These are phyloP conservation scores for Cephalopachus bancanus DNA, from an alignment of 2,797 vertebrate genomes.

Conservation along the genomic window DNA sequence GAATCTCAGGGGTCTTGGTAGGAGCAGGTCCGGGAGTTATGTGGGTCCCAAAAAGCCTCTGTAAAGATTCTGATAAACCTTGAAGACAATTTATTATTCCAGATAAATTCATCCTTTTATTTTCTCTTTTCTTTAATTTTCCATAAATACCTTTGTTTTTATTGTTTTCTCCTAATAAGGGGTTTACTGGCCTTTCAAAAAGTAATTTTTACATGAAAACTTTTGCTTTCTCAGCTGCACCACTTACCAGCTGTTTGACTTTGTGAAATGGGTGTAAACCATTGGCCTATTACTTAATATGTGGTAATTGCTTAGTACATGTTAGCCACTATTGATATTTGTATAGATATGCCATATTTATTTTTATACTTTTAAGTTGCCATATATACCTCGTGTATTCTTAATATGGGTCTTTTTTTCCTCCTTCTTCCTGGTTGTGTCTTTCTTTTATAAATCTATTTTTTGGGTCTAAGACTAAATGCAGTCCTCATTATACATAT, in stretches of 20 bases:
- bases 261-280: neutral
- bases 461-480: constrained; percentile 1
- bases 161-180: neutral
- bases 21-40: neutral
- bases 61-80: neutral
- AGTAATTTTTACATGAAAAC: neutral
- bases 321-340: neutral
- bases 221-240: neutral
- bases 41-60: neutral
- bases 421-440: neutral
- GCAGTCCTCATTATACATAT: neutral
- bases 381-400: neutral
- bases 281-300: neutral
- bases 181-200: neutral
- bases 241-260: neutral
- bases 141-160: neutral
- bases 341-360: neutral
- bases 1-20: neutral
- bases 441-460: neutral
- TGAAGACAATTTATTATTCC: constrained; percentile 46
- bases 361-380: neutral
- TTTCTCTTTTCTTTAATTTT: neutral
- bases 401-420: neutral
- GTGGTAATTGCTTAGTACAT: neutral
- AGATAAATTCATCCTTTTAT: neutral